Base-by-base conservation (phyloP, 2,888 invertebrate species). In the Philhelius pedissequus region DNA sequence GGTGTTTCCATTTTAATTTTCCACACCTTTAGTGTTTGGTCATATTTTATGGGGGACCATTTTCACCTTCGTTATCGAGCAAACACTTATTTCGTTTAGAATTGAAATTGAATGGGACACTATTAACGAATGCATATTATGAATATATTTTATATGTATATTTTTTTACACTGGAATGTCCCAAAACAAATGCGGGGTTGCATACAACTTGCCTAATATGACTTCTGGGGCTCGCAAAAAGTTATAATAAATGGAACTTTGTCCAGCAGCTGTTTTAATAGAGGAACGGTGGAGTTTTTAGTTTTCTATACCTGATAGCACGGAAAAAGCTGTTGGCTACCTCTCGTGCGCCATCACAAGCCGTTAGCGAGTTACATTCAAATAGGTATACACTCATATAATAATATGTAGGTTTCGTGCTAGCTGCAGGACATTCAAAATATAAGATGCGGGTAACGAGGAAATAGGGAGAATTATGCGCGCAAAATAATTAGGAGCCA, bases 401-500 rank as follows among this genome's bases (percentile, higher is more conserved):
- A n/a, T n/a, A n/a, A n/a, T n/a, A n/a, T 71, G 5, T 22, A 27
- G 4, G 15, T 58, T 62, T 38, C 18, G 13, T 43, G 25, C 18
- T 60, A 27, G 64, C 43, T 48, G 64, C 32, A 64, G 64, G 64
- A 48, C 32, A 13, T 48, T 22, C 5, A 22, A 32, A 64, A 32
- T 32, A 15, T n/a, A 54, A 15, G 9, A 9, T 15, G 15, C 4
- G 27, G 25, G 6, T 11, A 48, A 0, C 7, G 20, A n/a, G 22
- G 13, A 13, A n/a, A 15, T 0, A 18, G 54, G 15, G 22, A 13
- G 22, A 52, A 70, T 40, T 27, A 11, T 64, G 48, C 56, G 56
- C 64, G 64, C 78, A n/a, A 78, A 74, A 79, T 79, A 83, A 83
- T 83, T 79, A 75, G 78, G 70, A 71, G 35, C 64, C 78, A 69